Conservation (phyloP, 2,888 invertebrate species). For the Euproctis similis region DNA sequence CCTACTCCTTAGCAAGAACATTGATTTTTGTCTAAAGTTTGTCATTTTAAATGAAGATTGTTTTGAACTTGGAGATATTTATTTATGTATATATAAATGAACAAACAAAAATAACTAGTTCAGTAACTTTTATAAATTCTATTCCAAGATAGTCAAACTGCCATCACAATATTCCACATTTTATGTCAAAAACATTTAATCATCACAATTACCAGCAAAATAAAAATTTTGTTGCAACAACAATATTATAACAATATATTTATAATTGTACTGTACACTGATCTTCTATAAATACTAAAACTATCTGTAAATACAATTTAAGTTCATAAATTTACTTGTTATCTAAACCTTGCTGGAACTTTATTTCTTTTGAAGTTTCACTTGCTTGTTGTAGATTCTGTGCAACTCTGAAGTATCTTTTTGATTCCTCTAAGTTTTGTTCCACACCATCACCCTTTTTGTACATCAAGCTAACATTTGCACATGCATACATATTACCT, state of each 20-base stretch:
- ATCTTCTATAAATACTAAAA: conserved; percentile 13
- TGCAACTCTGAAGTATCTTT: conserved; percentile 83
- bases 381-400: conserved; percentile 81
- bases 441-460: conserved; percentile 88
- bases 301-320: conserved; percentile 16
- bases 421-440: conserved; percentile 81
- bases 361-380: conserved; percentile 66
- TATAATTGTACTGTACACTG: conserved; percentile 22
- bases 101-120: too few relatives aligned
- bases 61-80: too few relatives aligned
- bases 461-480: conserved; percentile 92
- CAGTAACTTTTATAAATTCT: too few relatives aligned
- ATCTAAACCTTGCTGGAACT: conserved; percentile 75
- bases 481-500: conserved; percentile 91
- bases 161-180: too few relatives aligned
- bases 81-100: too few relatives aligned
- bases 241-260: not conserved
- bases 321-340: conserved; percentile 20
- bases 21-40: too few relatives aligned
- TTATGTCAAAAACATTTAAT: too few relatives aligned
- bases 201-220: too few relatives aligned
- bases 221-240: not conserved
- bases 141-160: too few relatives aligned
- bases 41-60: too few relatives aligned
- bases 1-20: too few relatives aligned